These are phyloP conservation scores for Malaclemys terrapin DNA, from an alignment of 2,113 vertebrate species.

Conservation along the genomic window DNA sequence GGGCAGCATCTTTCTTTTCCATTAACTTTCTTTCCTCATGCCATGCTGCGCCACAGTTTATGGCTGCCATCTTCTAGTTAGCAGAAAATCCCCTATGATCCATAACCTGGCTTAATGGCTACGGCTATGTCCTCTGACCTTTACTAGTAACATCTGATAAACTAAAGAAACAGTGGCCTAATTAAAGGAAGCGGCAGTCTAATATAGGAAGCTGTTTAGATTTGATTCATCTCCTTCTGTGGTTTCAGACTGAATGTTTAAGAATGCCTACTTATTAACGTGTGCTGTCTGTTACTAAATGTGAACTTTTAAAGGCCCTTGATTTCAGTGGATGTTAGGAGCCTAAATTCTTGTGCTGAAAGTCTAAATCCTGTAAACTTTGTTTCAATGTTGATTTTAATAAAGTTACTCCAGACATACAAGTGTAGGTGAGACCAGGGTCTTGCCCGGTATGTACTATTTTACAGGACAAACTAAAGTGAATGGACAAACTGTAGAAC, in stretches of 20 bases:
- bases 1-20: neutral
- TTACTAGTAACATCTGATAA: neutral
- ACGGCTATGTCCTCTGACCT: neutral
- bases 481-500: neutral
- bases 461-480: neutral
- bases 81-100: neutral
- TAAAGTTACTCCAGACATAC: neutral
- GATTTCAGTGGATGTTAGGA: neutral
- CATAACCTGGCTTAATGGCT: neutral
- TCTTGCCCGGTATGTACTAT: neutral
- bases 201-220: neutral
- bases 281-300: neutral
- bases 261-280: neutral
- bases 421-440: neutral
- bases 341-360: neutral
- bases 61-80: neutral
- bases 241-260: neutral
- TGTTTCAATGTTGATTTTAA: neutral
- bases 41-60: neutral
- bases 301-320: neutral
- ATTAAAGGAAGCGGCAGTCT: neutral
- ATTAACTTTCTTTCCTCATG: neutral
- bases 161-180: rapidly evolving
- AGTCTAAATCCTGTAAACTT: neutral
- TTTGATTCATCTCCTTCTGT: neutral